Conservation (phyloP, 2,797 vertebrate species). For the Mareca penelope region DNA sequence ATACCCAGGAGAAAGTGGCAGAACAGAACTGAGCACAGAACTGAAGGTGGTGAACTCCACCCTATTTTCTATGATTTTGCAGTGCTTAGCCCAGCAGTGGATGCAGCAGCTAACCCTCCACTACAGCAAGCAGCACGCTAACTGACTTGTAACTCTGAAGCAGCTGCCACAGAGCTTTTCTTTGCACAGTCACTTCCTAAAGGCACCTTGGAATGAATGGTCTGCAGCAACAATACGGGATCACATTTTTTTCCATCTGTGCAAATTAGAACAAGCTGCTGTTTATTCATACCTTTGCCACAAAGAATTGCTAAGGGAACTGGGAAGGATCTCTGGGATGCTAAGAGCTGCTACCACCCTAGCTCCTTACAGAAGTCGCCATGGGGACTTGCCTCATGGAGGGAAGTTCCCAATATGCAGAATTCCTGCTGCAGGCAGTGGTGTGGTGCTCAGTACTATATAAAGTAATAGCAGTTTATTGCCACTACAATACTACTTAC, state of each 20-base stretch:
- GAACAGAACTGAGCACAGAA: background rate
- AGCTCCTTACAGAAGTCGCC: background rate
- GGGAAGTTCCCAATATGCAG: background rate
- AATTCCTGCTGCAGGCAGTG: background rate
- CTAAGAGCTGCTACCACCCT: accelerated
- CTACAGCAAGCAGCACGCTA: background rate
- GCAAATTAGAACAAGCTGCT: background rate
- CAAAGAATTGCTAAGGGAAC: background rate
- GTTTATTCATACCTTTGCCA: background rate
- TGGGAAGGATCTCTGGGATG: background rate
- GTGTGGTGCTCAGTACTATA: background rate
- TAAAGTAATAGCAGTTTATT: background rate
- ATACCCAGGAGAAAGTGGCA: background rate
- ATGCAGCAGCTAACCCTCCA: background rate
- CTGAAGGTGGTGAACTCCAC: background rate
- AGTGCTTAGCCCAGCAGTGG: background rate
- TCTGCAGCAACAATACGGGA: background rate
- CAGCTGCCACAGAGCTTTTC: background rate
- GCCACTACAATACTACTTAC: background rate
- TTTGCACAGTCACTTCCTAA: background rate
- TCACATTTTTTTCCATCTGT: background rate
- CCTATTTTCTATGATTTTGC: background rate
- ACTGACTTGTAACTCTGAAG: background rate
- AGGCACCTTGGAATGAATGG: background rate
- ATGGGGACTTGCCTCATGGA: background rate